Evolutionary conservation across 2,888 invertebrate genomes (phyloP).

Genomic region (Coenonympha arcania): DNA sequence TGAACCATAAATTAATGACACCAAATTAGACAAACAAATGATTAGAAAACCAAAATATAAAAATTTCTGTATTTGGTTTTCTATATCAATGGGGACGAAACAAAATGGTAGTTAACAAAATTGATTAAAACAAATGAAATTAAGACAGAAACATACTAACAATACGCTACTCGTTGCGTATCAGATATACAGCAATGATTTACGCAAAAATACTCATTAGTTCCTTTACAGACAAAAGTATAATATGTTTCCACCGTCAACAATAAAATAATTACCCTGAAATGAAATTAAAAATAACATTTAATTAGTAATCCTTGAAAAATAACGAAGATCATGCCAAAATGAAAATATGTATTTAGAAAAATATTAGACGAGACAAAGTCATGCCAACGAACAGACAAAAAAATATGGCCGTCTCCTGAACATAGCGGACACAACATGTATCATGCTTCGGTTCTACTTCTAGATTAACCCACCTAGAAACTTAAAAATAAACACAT

Average conservation of each 20-base stretch:
- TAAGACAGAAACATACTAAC: background rate
- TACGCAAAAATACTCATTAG: too few species aligned
- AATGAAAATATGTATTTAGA: background rate
- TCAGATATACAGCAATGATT: too few species aligned
- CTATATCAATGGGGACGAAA: background rate
- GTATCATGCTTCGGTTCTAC: too few species aligned
- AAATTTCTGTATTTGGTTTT: too few species aligned
- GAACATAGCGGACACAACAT: too few species aligned
- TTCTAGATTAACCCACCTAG: too few species aligned
- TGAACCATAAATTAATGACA: background rate
- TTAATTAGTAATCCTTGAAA: background rate
- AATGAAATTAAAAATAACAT: too few species aligned
- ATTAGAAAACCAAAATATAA: background rate
- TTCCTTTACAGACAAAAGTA: too few species aligned
- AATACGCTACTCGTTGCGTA: too few species aligned
- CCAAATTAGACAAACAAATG: background rate
- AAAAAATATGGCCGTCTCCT: background rate
- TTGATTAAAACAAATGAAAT: background rate
- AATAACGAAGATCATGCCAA: background rate
- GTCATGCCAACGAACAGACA: background rate
- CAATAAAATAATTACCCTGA: too few species aligned
- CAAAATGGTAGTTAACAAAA: background rate
- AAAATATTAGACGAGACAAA: background rate
- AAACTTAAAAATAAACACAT: too few species aligned
- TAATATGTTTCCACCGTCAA: too few species aligned